Evolutionary conservation across 2,113 vertebrate genomes (phyloP), one percentile per base, ranked within the genome.

Genomic region (Melanerpes formicivorus): DNA sequence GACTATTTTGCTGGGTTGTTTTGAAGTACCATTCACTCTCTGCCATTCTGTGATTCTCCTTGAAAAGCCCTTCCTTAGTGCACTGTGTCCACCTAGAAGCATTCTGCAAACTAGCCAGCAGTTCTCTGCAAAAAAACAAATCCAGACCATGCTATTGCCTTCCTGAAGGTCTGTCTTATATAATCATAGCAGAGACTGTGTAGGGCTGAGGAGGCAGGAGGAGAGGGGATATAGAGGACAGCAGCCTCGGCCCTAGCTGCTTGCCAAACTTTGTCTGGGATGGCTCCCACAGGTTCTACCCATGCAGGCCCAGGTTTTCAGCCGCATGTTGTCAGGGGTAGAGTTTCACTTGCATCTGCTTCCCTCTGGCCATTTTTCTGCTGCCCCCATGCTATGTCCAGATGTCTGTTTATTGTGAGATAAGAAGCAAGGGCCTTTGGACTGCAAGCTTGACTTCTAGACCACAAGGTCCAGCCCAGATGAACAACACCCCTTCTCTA

Each of bases 271-370:
- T 63, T 76, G 59, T 1, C 50, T 59, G 48, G 15, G 34, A 30
- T 73, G 52, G 30, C 6, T 85, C 25, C 27, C 19, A 1, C 8
- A 23, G 22, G 18, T 44, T 27, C 7, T 6, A 26, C 15, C 29
- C 25, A 27, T 0, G 0, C 0, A 2, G 60, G 10, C 19, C 21
- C 26, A 67, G 10, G 42, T 46, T 50, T 63, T 25, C 2, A 0
- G n/a, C 3, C 42, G 54, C 29, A 15, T 4, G 11, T 6, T 8
- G 14, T 17, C 58, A 64, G 44, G 52, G 32, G 42, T 44, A 37
- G 48, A 42, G 50, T 44, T 72, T 7, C 1, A 2, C 6, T 8
- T 27, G 34, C 3, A 3, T 12, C 26, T 85, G 19, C 52, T 84
- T 66, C 9, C 8, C 90, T 23, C 18, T 15, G 34, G 18, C 7